phyloP scores from a whole-genome alignment of 1,140 invertebrate species.

The Nasonia vitripennis region DNA sequence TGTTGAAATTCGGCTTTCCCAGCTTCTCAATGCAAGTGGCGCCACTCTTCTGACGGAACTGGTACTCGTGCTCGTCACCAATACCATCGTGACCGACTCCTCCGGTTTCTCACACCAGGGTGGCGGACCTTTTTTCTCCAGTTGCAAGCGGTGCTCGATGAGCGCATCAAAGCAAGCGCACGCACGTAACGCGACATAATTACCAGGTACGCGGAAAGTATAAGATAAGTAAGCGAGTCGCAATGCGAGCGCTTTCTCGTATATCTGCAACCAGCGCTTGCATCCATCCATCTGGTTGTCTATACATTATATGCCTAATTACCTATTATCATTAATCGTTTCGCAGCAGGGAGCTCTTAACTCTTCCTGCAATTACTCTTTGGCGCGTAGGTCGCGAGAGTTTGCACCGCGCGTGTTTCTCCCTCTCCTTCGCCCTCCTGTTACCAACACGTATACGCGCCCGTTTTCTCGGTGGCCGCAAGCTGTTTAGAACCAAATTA shows the following conservation, averaged over 20 bases:
- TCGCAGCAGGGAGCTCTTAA: constrained; percentile 41
- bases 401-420: constrained; percentile 2
- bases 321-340: constrained; percentile 56
- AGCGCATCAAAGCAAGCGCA: too few species aligned
- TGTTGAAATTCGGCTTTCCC: too few species aligned
- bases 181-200: constrained; percentile 36
- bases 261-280: too few species aligned
- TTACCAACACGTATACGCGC: too few species aligned
- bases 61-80: too few species aligned
- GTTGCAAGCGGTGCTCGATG: too few species aligned
- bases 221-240: constrained; percentile 7
- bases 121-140: too few species aligned
- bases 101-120: too few species aligned
- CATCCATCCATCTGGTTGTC: neutral
- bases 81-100: too few species aligned
- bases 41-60: too few species aligned
- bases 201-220: constrained; percentile 20
- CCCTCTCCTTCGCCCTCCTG: constrained; percentile 1
- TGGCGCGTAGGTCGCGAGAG: constrained; percentile 24
- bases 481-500: constrained; percentile 49
- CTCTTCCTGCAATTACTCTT: constrained; percentile 54
- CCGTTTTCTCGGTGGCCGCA: constrained; percentile 22
- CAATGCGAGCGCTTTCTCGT: neutral
- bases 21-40: too few species aligned
- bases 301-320: constrained; percentile 44